Evolutionary conservation across 2,888 invertebrate species (phyloP).

Genomic region (Netelia inedita): DNA sequence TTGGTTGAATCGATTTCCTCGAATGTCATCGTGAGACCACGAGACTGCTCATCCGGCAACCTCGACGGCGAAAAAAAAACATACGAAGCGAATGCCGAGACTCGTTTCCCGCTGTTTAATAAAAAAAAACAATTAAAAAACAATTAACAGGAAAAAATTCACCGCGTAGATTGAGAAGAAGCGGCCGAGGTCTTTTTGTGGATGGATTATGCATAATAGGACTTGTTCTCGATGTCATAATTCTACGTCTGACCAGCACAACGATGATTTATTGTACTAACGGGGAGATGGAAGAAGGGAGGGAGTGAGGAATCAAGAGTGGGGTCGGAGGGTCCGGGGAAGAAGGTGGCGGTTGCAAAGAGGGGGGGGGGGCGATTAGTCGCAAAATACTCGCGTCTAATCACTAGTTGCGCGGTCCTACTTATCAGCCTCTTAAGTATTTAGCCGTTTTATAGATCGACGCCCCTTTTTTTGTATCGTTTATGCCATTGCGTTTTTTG

Average conservation of each 20-base stretch:
- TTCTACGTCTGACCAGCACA: constrained; percentile 35
- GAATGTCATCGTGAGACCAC: constrained; percentile 32
- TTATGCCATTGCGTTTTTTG: constrained; percentile 27
- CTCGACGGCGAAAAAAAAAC: constrained; percentile 3
- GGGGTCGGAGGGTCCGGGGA: not conserved
- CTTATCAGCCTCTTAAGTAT: constrained; percentile 31
- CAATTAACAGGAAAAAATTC: not conserved
- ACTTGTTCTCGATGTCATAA: constrained; percentile 57
- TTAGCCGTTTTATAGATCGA: constrained; percentile 15
- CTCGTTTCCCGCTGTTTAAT: not conserved
- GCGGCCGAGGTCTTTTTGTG: constrained; percentile 37
- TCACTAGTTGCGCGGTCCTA: constrained; percentile 14
- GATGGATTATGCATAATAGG: constrained; percentile 43
- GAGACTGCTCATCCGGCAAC: constrained; percentile 1
- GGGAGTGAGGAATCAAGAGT: not conserved
- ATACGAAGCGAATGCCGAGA: not conserved
- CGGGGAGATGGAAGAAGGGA: not conserved
- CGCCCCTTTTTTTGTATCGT: constrained; percentile 5
- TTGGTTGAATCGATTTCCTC: constrained; percentile 49
- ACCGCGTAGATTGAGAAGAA: constrained; percentile 16
- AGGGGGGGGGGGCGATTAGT: not conserved
- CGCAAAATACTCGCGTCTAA: constrained; percentile 11
- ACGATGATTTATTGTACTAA: constrained; percentile 9
- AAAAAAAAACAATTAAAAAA: not conserved
- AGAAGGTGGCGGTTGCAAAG: no score